These are phyloP conservation scores for Amblyteles armatorius DNA, from an alignment of 2,888 invertebrate genomes.

Conservation along the genomic window DNA sequence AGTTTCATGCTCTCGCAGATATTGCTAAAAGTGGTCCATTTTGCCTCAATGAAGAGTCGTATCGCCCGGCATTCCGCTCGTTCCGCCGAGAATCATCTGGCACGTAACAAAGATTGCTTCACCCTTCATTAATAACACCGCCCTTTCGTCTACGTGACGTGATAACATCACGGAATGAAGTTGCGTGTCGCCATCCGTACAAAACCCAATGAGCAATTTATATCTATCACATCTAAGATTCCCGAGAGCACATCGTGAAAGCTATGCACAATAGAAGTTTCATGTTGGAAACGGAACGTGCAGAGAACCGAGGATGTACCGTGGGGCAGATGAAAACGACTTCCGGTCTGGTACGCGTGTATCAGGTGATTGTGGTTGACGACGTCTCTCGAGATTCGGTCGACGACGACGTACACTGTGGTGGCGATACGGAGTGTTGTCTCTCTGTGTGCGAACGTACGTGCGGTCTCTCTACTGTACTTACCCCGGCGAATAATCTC, in stretches of 20 bases:
- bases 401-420: not conserved
- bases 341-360: not conserved
- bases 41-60: not conserved
- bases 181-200: not conserved
- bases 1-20: too few species aligned
- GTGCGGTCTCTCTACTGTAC: constrained; percentile 18
- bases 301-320: not conserved
- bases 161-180: not conserved
- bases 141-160: not conserved
- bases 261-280: not conserved
- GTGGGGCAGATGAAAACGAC: not conserved
- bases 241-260: not conserved
- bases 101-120: not conserved
- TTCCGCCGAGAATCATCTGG: not conserved
- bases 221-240: constrained; percentile 1
- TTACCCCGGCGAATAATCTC: constrained; percentile 6
- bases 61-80: not conserved
- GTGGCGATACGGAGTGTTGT: not conserved
- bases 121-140: not conserved
- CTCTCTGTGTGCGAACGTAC: constrained; percentile 1
- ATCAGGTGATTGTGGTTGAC: constrained; percentile 6
- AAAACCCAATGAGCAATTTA: constrained; percentile 8
- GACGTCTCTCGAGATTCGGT: constrained; percentile 6
- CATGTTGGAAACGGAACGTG: not conserved
- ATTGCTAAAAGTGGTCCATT: too few species aligned